Percentiles rank a stretch among this genome's conserved stretches.
Evolutionary conservation across 2,797 vertebrate genomes (phyloP).

Genomic region (Urosaurus nigricauda): DNA sequence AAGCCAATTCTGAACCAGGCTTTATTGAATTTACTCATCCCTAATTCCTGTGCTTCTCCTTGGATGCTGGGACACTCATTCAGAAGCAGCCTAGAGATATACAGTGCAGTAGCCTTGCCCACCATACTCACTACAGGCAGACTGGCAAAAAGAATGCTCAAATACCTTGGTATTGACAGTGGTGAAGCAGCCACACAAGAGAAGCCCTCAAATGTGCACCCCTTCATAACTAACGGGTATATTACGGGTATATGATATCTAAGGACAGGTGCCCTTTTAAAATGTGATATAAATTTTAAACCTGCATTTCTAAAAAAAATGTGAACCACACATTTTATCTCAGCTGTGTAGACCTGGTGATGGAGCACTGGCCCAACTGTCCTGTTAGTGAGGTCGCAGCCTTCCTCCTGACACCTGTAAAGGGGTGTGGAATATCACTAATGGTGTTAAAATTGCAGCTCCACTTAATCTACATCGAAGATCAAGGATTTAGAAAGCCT

Average conservation of each 20-base stretch:
- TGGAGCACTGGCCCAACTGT: neutral
- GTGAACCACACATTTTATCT: neutral
- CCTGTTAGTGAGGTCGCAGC: neutral
- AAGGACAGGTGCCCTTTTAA: neutral
- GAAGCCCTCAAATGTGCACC: neutral
- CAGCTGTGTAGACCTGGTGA: neutral
- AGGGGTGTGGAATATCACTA: neutral
- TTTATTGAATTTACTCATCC: neutral
- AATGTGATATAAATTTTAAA: too few species aligned
- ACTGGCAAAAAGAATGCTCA: neutral
- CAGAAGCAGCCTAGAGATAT: neutral
- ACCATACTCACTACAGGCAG: neutral
- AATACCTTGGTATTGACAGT: neutral
- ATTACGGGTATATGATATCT: too few species aligned
- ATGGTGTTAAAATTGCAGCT: neutral
- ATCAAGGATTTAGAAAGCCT: neutral
- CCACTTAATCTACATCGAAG: slow-evolving; percentile 1
- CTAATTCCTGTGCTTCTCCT: neutral
- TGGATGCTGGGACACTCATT: neutral
- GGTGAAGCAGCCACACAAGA: neutral
- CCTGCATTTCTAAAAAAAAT: too few species aligned
- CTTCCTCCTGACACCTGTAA: neutral
- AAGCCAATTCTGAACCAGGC: neutral
- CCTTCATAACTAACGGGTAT: too few species aligned
- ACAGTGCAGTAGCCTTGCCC: neutral